phyloP scores from a whole-genome alignment of 2,888 invertebrate species.

The Tachina grossa region DNA sequence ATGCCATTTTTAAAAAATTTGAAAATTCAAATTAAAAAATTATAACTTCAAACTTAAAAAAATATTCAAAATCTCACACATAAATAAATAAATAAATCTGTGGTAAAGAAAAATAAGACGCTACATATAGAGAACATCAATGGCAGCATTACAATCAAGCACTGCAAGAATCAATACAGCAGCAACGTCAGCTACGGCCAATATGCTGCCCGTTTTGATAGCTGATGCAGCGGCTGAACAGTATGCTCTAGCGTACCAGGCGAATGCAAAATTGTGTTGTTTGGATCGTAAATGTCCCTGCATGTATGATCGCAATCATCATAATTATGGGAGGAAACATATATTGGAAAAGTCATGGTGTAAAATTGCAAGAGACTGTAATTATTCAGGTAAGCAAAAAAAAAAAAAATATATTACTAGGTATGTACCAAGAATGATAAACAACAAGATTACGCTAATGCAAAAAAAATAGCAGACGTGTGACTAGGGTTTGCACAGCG shows the following conservation, averaged over 20 bases:
- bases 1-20: too few relatives aligned
- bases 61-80: too few relatives aligned
- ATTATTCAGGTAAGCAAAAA: constrained; percentile 73
- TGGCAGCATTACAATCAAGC: constrained; percentile 26
- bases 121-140: too few relatives aligned
- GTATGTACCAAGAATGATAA: too few relatives aligned
- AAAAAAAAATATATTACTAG: not conserved
- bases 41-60: too few relatives aligned
- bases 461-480: too few relatives aligned
- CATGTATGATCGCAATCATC: constrained; percentile 75
- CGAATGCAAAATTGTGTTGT: constrained; percentile 74
- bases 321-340: constrained; percentile 74
- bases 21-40: too few relatives aligned
- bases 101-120: too few relatives aligned
- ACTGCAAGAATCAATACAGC: constrained; percentile 16
- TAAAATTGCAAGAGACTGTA: constrained; percentile 74
- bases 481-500: too few relatives aligned
- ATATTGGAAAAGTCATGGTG: constrained; percentile 75
- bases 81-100: too few relatives aligned
- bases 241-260: constrained; percentile 68
- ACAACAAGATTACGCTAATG: too few relatives aligned
- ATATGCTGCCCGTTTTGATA: constrained; percentile 14
- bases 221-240: constrained; percentile 67
- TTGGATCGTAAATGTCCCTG: constrained; percentile 74
- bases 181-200: not conserved